Evolutionary conservation across 1,140 invertebrate species (phyloP), one percentile per base, ranked within the genome.

Genomic region (Drosophila serrata): DNA sequence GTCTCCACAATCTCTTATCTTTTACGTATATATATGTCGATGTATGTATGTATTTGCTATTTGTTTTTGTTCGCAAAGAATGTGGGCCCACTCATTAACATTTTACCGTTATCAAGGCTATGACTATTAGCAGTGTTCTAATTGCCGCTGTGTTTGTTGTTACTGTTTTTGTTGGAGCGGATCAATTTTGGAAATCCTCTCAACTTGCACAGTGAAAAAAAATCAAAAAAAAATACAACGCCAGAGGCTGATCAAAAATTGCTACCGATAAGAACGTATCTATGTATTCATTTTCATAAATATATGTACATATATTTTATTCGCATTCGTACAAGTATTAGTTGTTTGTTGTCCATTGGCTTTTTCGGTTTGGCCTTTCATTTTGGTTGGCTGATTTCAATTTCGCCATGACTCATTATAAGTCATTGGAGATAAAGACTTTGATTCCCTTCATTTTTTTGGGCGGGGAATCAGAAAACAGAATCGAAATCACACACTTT

Each of bases 331-430:
- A 19, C 49, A 51, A 51, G 53, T 40, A 45, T 33, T 40, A 59
- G 42, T 75, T 65, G 45, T 68, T 49, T 67, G 45, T 62, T 67
- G 63, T 63, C 63, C 63, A 65, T 76, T 77, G 62, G 46, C 60
- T 51, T 51, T 51, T 65, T 55, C 57, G 48, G 49, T 58, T 49
- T 79, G 59, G 62, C 46, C 73, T 81, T 70, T 69, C 63, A 86
- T 77, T 87, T 87, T 88, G 84, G 84, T 88, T 88, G 79, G 80
- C 56, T 77, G 84, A 77, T 80, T 88, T 77, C 57, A 68, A 61
- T 61, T 87, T 82, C 46, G 65, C 19, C 46, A 31, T 90, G 77
- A 84, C 40, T 72, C 69, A 82, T 72, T 68, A 35, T 51, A 80
- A 80, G 29, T 59, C 60, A 72, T 59, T 49, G 40, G 40, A 78